phyloP scores from a whole-genome alignment of 2,797 vertebrate genomes.

The Rhinoraja longicauda region DNA sequence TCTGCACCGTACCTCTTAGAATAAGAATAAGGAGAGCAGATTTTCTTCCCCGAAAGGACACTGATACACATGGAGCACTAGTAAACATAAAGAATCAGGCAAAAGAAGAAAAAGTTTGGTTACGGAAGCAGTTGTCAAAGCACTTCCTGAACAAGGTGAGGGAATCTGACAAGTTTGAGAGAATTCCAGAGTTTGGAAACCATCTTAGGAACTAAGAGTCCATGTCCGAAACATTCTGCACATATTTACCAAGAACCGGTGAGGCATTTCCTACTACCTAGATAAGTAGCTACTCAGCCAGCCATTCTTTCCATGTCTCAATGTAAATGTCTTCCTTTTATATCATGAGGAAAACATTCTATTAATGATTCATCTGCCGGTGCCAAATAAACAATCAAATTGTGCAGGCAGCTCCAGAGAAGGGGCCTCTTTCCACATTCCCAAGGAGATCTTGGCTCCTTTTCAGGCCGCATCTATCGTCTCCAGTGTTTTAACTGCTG shows the following conservation, averaged over 20 bases:
- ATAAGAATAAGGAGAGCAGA: too few species aligned
- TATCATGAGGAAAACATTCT: slow-evolving; percentile 18
- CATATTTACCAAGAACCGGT: neutral
- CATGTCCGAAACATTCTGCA: too few species aligned
- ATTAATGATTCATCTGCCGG: neutral
- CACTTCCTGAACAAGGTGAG: neutral
- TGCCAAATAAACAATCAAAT: slow-evolving; percentile 22
- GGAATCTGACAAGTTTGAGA: neutral
- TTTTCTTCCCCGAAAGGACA: too few species aligned
- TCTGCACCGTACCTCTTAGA: too few species aligned
- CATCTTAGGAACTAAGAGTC: too few species aligned
- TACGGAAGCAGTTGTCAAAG: too few species aligned
- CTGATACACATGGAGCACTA: too few species aligned
- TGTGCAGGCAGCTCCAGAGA: slow-evolving; percentile 1
- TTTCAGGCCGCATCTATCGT: neutral
- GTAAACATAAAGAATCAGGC: too few species aligned
- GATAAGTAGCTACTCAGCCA: neutral
- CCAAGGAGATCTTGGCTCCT: neutral
- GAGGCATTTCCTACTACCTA: neutral
- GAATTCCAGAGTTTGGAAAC: neutral
- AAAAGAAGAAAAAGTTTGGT: too few species aligned
- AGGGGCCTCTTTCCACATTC: slow-evolving; percentile 8
- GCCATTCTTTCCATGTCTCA: neutral
- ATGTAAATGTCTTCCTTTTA: neutral
- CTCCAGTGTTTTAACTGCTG: neutral